A percentile compares a stretch with the other conserved stretches of the same genome.
Evolutionary conservation across 1,140 invertebrate genomes (phyloP).

Genomic region (Campodea augens): DNA sequence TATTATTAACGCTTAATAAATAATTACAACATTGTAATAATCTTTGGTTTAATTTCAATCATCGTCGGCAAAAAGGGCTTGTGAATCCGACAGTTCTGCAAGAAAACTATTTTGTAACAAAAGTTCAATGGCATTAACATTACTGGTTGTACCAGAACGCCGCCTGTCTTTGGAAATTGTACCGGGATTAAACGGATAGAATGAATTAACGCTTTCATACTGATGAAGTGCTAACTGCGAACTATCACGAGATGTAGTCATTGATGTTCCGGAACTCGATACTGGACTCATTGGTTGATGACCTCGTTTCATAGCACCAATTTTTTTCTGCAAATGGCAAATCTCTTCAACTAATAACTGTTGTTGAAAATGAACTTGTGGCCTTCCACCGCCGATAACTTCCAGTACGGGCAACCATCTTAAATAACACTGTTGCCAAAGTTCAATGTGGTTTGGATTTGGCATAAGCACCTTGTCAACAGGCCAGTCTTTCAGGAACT

Average conservation of each 20-base stretch:
- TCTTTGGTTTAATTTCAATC: too few species aligned
- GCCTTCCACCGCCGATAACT: slow-evolving; percentile 51
- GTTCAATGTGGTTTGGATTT: slow-evolving; percentile 36
- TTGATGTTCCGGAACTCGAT: not conserved
- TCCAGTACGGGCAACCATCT: slow-evolving; percentile 68
- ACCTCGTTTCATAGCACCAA: not conserved
- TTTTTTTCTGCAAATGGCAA: slow-evolving; percentile 3
- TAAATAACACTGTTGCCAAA: slow-evolving; percentile 81
- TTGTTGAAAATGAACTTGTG: slow-evolving; percentile 34
- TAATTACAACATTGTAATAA: too few species aligned
- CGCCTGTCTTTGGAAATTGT: not conserved
- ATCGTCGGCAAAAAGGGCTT: not conserved
- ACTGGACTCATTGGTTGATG: not conserved
- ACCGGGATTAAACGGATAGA: slow-evolving; percentile 8
- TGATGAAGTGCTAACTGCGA: not conserved
- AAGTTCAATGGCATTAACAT: slow-evolving; percentile 2
- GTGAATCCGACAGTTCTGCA: not conserved
- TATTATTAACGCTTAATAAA: too few species aligned
- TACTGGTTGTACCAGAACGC: not conserved
- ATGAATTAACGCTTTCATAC: slow-evolving; percentile 4
- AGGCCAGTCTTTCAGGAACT: slow-evolving; percentile 8
- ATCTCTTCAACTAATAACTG: slow-evolving; percentile 11
- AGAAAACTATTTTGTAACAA: slow-evolving; percentile 8
- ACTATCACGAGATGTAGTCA: not conserved
- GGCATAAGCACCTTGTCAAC: slow-evolving; percentile 18